Conservation (phyloP, 2,113 vertebrate genomes). For the Xiphophorus couchianus region DNA sequence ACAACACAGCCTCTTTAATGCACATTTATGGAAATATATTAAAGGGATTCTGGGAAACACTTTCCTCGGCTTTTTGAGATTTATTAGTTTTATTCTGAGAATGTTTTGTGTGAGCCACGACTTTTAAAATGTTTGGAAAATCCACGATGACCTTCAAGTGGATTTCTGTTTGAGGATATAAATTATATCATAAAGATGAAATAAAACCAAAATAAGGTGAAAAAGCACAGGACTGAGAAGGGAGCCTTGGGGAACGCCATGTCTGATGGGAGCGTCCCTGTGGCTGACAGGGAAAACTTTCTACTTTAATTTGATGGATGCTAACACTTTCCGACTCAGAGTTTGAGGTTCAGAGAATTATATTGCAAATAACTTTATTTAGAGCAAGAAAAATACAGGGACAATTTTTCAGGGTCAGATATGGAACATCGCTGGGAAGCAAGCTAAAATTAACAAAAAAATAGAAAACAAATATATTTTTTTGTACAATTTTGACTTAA, state of each 20-base stretch:
- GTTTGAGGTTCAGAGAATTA: too few relatives aligned
- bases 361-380: too few relatives aligned
- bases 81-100: neutral
- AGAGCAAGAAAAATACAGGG: too few relatives aligned
- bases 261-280: neutral
- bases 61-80: neutral
- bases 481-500: too few relatives aligned
- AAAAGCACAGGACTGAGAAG: neutral
- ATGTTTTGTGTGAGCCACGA: neutral
- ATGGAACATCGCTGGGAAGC: too few relatives aligned
- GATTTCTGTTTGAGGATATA: neutral
- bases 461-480: too few relatives aligned
- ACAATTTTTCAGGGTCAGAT: too few relatives aligned
- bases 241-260: neutral
- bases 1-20: neutral
- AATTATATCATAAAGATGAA: neutral
- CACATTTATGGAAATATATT: too few relatives aligned
- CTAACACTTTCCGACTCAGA: conserved; percentile 1
- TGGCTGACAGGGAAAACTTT: conserved; percentile 13
- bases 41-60: neutral
- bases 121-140: neutral
- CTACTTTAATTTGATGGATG: conserved; percentile 43
- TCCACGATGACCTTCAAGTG: neutral
- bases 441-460: too few relatives aligned
- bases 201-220: neutral